Evolutionary conservation across 2,113 vertebrate species (phyloP).

Genomic region (Regulus satrapa): DNA sequence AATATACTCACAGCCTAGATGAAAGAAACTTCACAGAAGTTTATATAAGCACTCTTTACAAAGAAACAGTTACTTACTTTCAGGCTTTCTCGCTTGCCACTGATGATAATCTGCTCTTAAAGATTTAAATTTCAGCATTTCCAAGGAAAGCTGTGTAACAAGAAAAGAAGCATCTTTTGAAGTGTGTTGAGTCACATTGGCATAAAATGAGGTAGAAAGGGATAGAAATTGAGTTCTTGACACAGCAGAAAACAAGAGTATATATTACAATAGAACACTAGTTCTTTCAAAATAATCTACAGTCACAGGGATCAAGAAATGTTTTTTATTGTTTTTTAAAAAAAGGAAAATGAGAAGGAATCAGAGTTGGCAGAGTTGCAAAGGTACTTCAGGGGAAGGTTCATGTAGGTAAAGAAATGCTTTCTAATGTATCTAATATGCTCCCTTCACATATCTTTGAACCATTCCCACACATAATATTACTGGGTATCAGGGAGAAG

Average conservation of each 20-base stretch:
- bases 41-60: not conserved
- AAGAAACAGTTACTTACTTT: constrained; percentile 62
- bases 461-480: not conserved
- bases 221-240: not conserved
- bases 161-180: not conserved
- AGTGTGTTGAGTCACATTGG: not conserved
- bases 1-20: not conserved
- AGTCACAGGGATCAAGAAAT: not conserved
- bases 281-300: not conserved
- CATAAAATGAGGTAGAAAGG: not conserved
- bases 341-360: not conserved
- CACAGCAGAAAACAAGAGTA: not conserved
- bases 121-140: constrained; percentile 28
- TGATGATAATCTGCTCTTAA: constrained; percentile 43
- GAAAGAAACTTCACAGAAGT: not conserved
- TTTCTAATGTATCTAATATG: not conserved
- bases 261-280: not conserved
- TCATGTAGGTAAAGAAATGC: not conserved
- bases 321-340: not conserved
- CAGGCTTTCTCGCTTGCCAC: constrained; percentile 56
- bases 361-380: not conserved
- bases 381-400: not conserved
- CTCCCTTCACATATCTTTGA: not conserved
- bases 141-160: constrained; percentile 59
- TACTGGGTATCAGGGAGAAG: not conserved